These are phyloP conservation scores for Arenaria interpres DNA, from an alignment of 2,113 vertebrate species.

Conservation along the genomic window DNA sequence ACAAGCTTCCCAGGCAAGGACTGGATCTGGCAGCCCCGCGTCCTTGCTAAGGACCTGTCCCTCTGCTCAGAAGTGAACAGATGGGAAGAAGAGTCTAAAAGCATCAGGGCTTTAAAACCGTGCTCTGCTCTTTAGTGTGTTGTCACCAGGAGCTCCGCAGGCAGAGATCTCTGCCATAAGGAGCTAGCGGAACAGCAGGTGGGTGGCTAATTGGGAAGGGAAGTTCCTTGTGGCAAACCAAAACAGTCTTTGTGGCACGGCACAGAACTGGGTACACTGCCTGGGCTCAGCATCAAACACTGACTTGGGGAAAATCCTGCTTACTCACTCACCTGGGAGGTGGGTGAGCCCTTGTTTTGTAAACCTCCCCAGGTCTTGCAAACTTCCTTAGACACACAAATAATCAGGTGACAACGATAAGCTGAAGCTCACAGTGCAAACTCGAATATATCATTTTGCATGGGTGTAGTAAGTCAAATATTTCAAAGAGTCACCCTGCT, in stretches of 20 bases:
- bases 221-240: slow-evolving; percentile 5
- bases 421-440: not conserved
- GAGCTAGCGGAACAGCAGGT: not conserved
- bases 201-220: not conserved
- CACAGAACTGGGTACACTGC: not conserved
- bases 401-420: not conserved
- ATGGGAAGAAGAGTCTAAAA: slow-evolving; percentile 24
- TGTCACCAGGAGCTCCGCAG: not conserved
- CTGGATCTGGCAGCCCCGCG: not conserved
- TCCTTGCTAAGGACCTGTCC: not conserved
- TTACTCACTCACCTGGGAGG: not conserved
- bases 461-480: not conserved
- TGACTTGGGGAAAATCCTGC: not conserved
- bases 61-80: slow-evolving; percentile 24
- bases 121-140: not conserved
- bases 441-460: not conserved
- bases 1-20: not conserved
- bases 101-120: not conserved
- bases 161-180: slow-evolving; percentile 16
- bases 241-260: not conserved
- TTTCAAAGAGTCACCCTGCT: not conserved
- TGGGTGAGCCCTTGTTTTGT: not conserved
- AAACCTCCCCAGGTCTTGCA: not conserved
- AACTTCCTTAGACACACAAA: not conserved
- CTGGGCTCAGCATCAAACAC: not conserved